phyloP scores from a whole-genome alignment of 2,888 invertebrate genomes.

The Dryobota labecula region DNA sequence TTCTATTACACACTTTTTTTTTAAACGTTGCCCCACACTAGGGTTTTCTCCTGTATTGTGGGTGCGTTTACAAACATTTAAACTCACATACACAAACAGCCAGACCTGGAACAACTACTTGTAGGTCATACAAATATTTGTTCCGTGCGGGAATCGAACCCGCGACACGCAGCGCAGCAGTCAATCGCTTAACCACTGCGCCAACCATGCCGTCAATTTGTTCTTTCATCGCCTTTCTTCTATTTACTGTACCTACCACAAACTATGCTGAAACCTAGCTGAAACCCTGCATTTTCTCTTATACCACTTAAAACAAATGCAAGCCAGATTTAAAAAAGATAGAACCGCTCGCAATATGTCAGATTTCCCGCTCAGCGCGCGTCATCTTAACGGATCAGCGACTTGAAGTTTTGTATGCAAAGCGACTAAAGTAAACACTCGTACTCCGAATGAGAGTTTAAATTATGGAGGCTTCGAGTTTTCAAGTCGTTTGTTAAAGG shows the following conservation, averaged over 20 bases:
- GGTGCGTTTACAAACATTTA: too few species aligned
- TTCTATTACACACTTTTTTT: neutral
- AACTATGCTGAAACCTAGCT: too few species aligned
- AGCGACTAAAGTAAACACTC: conserved; percentile 43
- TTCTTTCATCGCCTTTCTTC: neutral
- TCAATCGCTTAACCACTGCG: too few species aligned
- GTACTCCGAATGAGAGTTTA: conserved; percentile 45
- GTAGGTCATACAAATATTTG: too few species aligned
- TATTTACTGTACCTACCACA: neutral
- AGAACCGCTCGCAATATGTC: conserved; percentile 46
- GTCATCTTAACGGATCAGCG: conserved; percentile 58
- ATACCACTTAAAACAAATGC: conserved; percentile 36
- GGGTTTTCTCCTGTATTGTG: too few species aligned
- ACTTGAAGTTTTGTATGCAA: conserved; percentile 48
- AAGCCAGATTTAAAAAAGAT: conserved; percentile 34
- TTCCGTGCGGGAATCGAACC: too few species aligned
- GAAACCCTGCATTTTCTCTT: neutral
- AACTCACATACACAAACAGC: too few species aligned
- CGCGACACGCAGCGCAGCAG: too few species aligned
- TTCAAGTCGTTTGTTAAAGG: conserved; percentile 15
- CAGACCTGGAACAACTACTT: too few species aligned
- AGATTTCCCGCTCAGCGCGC: conserved; percentile 52
- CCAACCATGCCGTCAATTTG: too few species aligned
- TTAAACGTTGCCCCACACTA: too few species aligned
- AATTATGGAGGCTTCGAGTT: conserved; percentile 43